These are phyloP conservation scores for Sula dactylatra DNA, from an alignment of 2,113 vertebrate genomes.

Conservation along the genomic window DNA sequence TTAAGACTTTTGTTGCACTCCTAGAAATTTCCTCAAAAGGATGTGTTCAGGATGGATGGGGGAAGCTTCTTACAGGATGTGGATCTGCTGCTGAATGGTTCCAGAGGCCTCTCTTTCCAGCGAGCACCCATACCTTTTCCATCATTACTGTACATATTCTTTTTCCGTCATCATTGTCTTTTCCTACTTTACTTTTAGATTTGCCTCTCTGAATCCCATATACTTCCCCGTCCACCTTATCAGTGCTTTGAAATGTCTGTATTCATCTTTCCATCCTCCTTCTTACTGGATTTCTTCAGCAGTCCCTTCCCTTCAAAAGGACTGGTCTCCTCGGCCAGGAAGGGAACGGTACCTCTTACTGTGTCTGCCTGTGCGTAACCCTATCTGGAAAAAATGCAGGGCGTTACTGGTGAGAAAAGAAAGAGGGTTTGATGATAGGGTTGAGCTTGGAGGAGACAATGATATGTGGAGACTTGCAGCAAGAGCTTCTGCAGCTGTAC, in stretches of 20 bases:
- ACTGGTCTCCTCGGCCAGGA: fast-evolving
- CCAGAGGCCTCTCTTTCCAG: not conserved
- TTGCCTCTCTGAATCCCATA: not conserved
- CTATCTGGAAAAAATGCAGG: not conserved
- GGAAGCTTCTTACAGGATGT: not conserved
- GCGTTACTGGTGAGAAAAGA: not conserved
- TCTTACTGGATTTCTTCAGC: not conserved
- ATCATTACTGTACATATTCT: not conserved
- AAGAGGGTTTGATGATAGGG: no score
- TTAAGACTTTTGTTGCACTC: not conserved
- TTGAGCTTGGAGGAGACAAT: not conserved
- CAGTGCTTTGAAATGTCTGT: not conserved
- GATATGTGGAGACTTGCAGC: not conserved
- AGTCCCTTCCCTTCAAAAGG: not conserved
- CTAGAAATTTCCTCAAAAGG: not conserved
- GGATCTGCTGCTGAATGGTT: not conserved
- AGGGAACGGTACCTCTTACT: not conserved
- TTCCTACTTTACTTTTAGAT: not conserved
- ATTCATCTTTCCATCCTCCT: not conserved
- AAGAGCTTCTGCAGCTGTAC: not conserved
- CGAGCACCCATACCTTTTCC: not conserved
- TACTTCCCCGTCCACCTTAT: not conserved
- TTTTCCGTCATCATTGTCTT: not conserved
- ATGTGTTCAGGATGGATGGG: fast-evolving
- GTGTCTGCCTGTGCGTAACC: not conserved